A percentile compares a stretch with the other conserved stretches of the same genome.
These are phyloP conservation scores for Philereme vetulata DNA, from an alignment of 2,888 invertebrate genomes.

Conservation along the genomic window DNA sequence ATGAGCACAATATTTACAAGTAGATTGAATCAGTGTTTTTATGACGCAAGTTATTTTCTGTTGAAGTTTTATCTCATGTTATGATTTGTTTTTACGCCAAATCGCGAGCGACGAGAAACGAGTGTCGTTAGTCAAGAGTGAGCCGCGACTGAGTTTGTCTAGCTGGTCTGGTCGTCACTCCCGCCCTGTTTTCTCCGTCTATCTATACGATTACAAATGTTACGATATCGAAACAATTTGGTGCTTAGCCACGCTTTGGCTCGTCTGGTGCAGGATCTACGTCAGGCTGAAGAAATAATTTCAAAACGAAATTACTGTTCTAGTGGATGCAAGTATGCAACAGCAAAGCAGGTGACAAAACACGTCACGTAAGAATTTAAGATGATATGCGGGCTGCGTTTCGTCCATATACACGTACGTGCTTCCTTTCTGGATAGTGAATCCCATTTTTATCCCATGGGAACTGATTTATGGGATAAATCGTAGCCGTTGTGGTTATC, in stretches of 20 bases:
- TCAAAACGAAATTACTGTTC: background rate
- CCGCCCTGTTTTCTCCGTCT: constrained; percentile 13
- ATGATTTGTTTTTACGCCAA: constrained; percentile 28
- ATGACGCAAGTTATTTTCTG: constrained; percentile 4
- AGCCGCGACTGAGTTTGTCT: constrained; percentile 41
- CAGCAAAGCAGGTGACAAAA: too few relatives aligned
- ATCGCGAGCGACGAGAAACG: constrained; percentile 33
- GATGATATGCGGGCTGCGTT: too few relatives aligned
- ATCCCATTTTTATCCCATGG: too few relatives aligned
- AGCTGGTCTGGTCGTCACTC: too few relatives aligned
- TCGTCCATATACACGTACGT: too few relatives aligned
- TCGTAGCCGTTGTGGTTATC: too few relatives aligned
- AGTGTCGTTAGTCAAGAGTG: constrained; percentile 39
- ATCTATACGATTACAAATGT: constrained; percentile 15
- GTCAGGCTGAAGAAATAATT: constrained; percentile 4
- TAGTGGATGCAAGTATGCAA: too few relatives aligned
- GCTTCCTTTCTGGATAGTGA: too few relatives aligned
- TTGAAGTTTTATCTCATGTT: constrained; percentile 47
- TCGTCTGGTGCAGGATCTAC: background rate
- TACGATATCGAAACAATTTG: constrained; percentile 7
- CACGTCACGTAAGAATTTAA: too few relatives aligned
- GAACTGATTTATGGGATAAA: too few relatives aligned
- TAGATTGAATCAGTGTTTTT: too few relatives aligned
- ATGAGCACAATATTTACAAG: constrained; percentile 1
- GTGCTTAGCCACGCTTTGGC: background rate